Evolutionary conservation across 2,888 invertebrate species (phyloP), one percentile per base, ranked within the genome.

Genomic region (Schrankia costaestrigalis): DNA sequence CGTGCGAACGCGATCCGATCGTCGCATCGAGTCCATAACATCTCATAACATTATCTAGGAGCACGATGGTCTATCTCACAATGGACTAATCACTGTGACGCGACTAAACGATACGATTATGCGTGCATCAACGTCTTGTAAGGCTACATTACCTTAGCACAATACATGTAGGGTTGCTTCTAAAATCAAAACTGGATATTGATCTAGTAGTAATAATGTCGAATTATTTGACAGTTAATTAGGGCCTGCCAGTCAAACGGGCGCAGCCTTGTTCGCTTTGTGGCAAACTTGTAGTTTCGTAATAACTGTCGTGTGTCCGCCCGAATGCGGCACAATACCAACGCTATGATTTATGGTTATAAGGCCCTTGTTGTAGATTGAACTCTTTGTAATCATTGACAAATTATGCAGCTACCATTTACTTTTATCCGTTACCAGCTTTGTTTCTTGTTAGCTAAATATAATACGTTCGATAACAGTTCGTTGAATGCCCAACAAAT

Each of bases 1-100:
- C 86, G 87, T 87, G 85, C 85, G 86, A 85, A 85, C 78, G 71
- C 72, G 78, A 80, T 83, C 65, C 72, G 73, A 82, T 83, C 79
- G 77, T 71, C 74, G 40, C 47, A 54, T 53, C 50, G 66, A 63
- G 57, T 58, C 54, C 56, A 24, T 64, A 50, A 51, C 58, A 59
- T 64, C 56, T 54, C 44, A 49, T 53, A 54, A 56, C 47, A 49
- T 56, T 54, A 43, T 63, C 66, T 68, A 56, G 63, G 36, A 68
- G 68, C 63, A 54, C 22, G 9, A 28, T 27, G 9, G 27, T 27
- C 55, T 62, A 59, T 63, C 60, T 61, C 58, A 57, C 63, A 63
- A 69, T 63, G 46, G 56, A 58, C 64, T 71, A 71, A 71, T 67
- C 62, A 57, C 65, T 69, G 50, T 67, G 51, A 57, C 60, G 51